Evolutionary conservation across 2,797 vertebrate genomes (phyloP), one percentile per base, ranked within the genome.

Genomic region (Okamejei kenojei): DNA sequence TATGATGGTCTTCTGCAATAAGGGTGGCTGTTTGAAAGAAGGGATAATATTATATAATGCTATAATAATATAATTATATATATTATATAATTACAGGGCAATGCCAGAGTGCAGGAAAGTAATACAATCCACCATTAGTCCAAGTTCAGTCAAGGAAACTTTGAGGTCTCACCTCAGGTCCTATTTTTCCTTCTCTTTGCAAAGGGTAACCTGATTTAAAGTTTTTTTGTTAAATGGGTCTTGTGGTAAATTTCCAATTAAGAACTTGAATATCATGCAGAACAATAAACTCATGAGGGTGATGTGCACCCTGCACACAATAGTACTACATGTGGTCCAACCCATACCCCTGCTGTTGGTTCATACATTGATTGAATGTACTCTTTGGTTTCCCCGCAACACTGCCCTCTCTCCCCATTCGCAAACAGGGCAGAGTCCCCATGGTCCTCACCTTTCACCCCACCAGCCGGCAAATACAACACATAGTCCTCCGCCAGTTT

Each of bases 1-100:
- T 96, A 95, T 97, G 96, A 96, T 96, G 96, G 94, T 96, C 97
- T 95, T 97, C 97, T 82, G 97, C 96, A 95, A 97, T 97, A 95
- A 97, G 84, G 15, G 84, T 32, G 84, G 96, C 96, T 97, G 97
- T 95, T 97, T 96, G 97, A 97, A 97, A 94, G 96, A 96, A 97
- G 96, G 93, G 96, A 96, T 95, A 23, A 96, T 96, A 96, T 94
- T 94, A 96, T 95, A 94, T 94, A 94, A 95, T 95, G 94, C 95
- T 94, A 95, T 95, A 88, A 82, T n/a, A n/a, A n/a, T n/a, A n/a
- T n/a, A n/a, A n/a, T n/a, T n/a, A n/a, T n/a, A n/a, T n/a, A 96
- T 96, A 96, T 94, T 94, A 96, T 95, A 94, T 94, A 94, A 95
- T 95, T 94, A 82, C 61, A 19, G 7, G 26, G 65, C 38, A 76